These are phyloP conservation scores for Drosophila atroscutellata DNA, from an alignment of 2,888 invertebrate species.

Conservation along the genomic window DNA sequence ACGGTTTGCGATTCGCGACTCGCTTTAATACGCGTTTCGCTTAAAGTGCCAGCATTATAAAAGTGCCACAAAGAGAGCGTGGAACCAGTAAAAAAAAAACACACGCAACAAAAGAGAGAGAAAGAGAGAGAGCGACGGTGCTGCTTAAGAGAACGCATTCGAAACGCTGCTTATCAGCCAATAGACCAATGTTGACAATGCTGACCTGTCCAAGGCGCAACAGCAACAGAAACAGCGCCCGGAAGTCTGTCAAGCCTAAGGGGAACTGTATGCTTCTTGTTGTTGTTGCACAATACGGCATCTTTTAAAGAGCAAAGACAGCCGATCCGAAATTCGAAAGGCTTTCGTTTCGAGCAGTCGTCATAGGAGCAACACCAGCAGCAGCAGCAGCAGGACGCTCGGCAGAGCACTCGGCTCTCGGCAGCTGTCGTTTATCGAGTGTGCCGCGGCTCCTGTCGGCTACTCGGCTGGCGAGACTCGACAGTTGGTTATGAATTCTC, in stretches of 20 bases:
- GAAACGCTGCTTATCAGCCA: conserved; percentile 49
- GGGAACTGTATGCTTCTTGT: conserved; percentile 9
- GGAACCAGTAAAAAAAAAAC: not conserved
- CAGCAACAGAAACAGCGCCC: conserved; percentile 57
- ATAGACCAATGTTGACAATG: conserved; percentile 55
- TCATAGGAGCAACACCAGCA: not conserved
- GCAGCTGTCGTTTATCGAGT: conserved; percentile 25
- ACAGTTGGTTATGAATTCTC: conserved; percentile 83
- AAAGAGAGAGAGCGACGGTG: not conserved
- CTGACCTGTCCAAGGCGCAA: conserved; percentile 62
- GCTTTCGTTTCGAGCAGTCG: conserved; percentile 34
- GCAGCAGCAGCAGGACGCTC: conserved; percentile 1
- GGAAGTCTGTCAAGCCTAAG: conserved; percentile 37
- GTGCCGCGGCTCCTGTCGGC: conserved; percentile 41
- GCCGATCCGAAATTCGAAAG: conserved; percentile 42
- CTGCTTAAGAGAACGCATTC: conserved; percentile 22
- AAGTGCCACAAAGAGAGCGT: conserved; percentile 36
- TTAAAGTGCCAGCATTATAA: conserved; percentile 50
- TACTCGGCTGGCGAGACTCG: conserved; percentile 53
- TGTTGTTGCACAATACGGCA: conserved; percentile 33
- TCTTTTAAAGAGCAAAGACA: conserved; percentile 35
- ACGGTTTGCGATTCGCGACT: conserved; percentile 8
- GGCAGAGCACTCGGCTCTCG: conserved; percentile 21
- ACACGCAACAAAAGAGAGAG: not conserved
- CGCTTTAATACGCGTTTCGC: conserved; percentile 50